These are phyloP conservation scores for Megastigmus dorsalis DNA, from an alignment of 2,888 invertebrate genomes.

Conservation along the genomic window DNA sequence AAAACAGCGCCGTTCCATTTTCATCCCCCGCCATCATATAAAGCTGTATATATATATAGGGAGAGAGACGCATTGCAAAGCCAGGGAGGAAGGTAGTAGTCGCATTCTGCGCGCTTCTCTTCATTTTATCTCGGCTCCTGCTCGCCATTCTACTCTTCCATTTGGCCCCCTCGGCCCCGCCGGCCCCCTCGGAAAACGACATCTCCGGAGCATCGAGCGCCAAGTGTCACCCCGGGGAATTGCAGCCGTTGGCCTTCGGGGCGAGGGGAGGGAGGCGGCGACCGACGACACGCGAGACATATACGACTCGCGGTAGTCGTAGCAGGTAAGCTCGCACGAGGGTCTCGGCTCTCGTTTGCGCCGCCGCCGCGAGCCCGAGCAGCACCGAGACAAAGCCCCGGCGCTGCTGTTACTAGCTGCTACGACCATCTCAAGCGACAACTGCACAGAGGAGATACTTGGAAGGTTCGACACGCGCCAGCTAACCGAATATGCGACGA, in stretches of 20 bases:
- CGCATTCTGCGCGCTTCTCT: constrained; percentile 5
- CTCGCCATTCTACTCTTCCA: not conserved
- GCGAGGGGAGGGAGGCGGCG: not conserved
- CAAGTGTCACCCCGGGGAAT: constrained; percentile 15
- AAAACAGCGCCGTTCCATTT: too few species aligned
- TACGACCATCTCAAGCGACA: too few species aligned
- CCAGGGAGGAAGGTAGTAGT: too few species aligned
- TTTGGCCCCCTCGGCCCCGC: not conserved
- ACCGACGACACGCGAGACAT: too few species aligned
- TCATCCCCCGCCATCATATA: too few species aligned
- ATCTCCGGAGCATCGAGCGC: constrained; percentile 1
- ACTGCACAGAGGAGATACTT: constrained; percentile 31
- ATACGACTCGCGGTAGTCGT: too few species aligned
- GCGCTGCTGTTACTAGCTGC: too few species aligned
- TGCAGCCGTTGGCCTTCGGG: too few species aligned
- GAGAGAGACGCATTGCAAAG: too few species aligned
- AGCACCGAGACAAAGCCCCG: too few species aligned
- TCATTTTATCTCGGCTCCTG: constrained; percentile 3
- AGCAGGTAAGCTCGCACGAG: constrained; percentile 1
- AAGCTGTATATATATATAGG: too few species aligned
- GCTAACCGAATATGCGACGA: constrained; percentile 47
- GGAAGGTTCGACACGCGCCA: constrained; percentile 47
- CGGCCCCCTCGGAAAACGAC: not conserved
- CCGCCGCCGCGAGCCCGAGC: too few species aligned
- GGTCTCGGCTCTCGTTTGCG: not conserved